Base-by-base conservation (phyloP, 2,113 vertebrate species). In the Microcebus murinus region DNA sequence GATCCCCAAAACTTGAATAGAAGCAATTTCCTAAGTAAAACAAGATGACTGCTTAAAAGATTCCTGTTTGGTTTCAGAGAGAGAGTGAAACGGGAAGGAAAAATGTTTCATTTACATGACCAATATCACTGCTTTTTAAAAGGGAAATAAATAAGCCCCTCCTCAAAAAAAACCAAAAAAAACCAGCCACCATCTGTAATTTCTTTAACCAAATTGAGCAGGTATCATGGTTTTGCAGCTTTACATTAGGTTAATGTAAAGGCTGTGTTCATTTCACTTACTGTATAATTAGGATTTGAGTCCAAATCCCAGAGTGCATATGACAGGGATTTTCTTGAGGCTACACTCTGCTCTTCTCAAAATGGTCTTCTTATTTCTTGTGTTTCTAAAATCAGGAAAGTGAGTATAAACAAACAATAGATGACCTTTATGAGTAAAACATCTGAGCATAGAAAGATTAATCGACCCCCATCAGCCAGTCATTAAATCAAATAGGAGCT, bases 401-500 rank as follows among this genome's bases (percentile, higher is more conserved):
- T 87, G 92, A 97, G 50, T 45, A 96, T 98, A 98, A 98, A 98
- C 98, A 99, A 99, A 98, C 95, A 98, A 96, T 91, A 96, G 92
- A 97, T 98, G 98, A 98, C 98, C 97, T 98, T 98, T 98, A 92
- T 97, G 95, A 98, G 98, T 98, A 97, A 98, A 98, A 98, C 96
- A 98, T 98, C 96, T 98, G 97, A 97, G 95, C 94, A 97, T 92
- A 97, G 98, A 98, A 98, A 98, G 98, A 98, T 98, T 98, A 98
- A 98, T 98, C 85, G 73, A 98, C 97, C 97, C 95, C 97, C 82
- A 86, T 98, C 98, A 98, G 96, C 87, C 96, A 98, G 98, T 98
- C 98, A 98, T 99, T 98, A 98, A 98, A 98, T 98, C 98, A 99
- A 98, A 98, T 98, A 98, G 97, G 93, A 98, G 96, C 97, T 98